phyloP scores from a whole-genome alignment of 2,888 invertebrate species.

The Lepidochrysops patricia region DNA sequence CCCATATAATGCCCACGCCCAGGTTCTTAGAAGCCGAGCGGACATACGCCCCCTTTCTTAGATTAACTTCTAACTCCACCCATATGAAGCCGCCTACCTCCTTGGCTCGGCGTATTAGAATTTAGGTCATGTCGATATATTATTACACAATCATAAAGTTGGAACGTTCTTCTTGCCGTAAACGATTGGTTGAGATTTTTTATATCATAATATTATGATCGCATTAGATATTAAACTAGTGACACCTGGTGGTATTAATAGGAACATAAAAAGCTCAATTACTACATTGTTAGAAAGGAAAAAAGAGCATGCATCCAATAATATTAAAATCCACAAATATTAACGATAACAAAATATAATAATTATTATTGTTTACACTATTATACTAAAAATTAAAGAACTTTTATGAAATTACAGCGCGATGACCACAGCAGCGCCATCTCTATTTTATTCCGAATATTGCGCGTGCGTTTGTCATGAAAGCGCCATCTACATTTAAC shows the following conservation, averaged over 20 bases:
- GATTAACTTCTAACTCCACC: slow-evolving; percentile 39
- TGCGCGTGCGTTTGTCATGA: not conserved
- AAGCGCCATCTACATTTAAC: not conserved
- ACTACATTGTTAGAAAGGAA: too few species aligned
- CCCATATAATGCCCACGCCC: slow-evolving; percentile 15
- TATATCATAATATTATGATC: not conserved
- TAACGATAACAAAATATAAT: too few species aligned
- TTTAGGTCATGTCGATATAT: slow-evolving; percentile 5
- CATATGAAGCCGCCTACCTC: slow-evolving; percentile 29
- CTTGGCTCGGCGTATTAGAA: slow-evolving; percentile 24
- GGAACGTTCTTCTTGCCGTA: not conserved
- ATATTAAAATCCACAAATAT: too few species aligned
- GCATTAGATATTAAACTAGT: too few species aligned
- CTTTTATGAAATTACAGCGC: too few species aligned
- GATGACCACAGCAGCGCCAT: not conserved
- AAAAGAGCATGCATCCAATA: too few species aligned
- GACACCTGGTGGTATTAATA: too few species aligned
- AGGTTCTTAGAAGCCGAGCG: slow-evolving; percentile 12
- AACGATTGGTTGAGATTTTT: not conserved
- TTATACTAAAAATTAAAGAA: too few species aligned
- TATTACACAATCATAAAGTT: slow-evolving; percentile 16
- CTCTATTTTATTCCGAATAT: not conserved
- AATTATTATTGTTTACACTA: too few species aligned
- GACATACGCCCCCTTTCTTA: slow-evolving; percentile 54
- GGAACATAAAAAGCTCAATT: too few species aligned